These are phyloP conservation scores for Hippocampus comes DNA, from an alignment of 2,113 vertebrate species.

Conservation along the genomic window DNA sequence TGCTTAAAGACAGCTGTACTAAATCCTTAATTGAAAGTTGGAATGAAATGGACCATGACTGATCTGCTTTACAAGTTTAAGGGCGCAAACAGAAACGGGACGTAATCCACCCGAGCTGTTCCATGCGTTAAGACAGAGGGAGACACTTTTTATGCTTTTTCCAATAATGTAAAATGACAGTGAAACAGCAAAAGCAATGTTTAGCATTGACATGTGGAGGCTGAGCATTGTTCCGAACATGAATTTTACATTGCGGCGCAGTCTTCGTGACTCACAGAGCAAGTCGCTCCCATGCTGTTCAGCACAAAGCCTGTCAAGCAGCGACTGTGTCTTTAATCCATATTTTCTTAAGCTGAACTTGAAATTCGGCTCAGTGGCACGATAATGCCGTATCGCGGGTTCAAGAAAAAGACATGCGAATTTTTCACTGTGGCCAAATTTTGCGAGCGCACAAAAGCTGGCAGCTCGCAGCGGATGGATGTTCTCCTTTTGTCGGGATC, in stretches of 20 bases:
- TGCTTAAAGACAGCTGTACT: constrained; percentile 63
- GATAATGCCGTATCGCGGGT: constrained; percentile 11
- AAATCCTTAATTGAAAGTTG: constrained; percentile 68
- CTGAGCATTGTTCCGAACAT: constrained; percentile 59
- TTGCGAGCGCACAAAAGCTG: background rate
- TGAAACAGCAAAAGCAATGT: constrained; percentile 63
- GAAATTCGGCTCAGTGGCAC: constrained; percentile 19
- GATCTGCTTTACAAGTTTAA: constrained; percentile 57
- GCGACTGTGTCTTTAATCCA: constrained; percentile 31
- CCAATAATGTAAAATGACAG: constrained; percentile 66
- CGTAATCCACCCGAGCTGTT: constrained; percentile 58
- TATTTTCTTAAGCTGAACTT: constrained; percentile 27
- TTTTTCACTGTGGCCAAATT: background rate
- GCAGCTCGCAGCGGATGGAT: background rate
- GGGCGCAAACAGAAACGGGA: constrained; percentile 43
- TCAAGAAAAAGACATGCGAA: constrained; percentile 12
- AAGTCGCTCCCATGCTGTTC: constrained; percentile 50
- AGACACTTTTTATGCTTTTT: constrained; percentile 61
- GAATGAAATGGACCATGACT: constrained; percentile 62
- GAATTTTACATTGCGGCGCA: constrained; percentile 57
- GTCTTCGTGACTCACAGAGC: constrained; percentile 58
- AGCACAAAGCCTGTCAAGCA: constrained; percentile 53
- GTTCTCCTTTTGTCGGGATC: background rate
- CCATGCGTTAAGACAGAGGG: constrained; percentile 34
- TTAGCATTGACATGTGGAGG: constrained; percentile 58